phyloP scores from a whole-genome alignment of 2,797 vertebrate genomes.

The Chloroceryle amazona region DNA sequence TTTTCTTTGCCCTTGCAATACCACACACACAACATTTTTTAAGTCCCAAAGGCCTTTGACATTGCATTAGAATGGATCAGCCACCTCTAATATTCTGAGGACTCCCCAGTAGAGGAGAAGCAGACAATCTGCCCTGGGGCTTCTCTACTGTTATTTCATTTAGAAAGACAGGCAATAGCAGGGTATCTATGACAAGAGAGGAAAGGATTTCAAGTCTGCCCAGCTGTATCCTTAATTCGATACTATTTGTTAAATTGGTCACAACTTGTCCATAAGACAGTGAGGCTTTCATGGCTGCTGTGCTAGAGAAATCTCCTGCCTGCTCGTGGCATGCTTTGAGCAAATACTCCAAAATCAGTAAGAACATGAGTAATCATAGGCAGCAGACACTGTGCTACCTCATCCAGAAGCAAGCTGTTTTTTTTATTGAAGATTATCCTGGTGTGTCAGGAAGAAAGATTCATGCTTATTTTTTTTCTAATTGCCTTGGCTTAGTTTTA shows the following conservation, averaged over 20 bases:
- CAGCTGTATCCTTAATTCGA: neutral
- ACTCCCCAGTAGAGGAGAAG: neutral
- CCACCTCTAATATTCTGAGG: neutral
- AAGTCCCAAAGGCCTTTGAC: slow-evolving; percentile 12
- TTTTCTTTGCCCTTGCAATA: neutral
- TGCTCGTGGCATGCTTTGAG: neutral
- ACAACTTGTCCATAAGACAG: neutral
- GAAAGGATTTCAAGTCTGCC: neutral
- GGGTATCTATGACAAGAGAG: neutral
- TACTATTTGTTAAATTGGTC: neutral
- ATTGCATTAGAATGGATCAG: slow-evolving; percentile 44
- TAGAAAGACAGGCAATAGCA: slow-evolving; percentile 15
- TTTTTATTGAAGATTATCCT: neutral
- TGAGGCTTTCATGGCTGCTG: neutral
- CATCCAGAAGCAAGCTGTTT: neutral
- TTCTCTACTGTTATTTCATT: slow-evolving; percentile 32
- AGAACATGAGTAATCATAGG: neutral
- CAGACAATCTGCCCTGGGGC: slow-evolving; percentile 29
- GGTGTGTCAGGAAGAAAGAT: neutral
- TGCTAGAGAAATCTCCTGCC: neutral
- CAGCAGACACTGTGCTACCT: neutral
- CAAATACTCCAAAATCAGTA: neutral
- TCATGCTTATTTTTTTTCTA: neutral
- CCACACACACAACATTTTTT: neutral
- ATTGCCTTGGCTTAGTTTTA: neutral